Base-by-base conservation (phyloP, 2,113 vertebrate genomes). In the Chloebia gouldiae region DNA sequence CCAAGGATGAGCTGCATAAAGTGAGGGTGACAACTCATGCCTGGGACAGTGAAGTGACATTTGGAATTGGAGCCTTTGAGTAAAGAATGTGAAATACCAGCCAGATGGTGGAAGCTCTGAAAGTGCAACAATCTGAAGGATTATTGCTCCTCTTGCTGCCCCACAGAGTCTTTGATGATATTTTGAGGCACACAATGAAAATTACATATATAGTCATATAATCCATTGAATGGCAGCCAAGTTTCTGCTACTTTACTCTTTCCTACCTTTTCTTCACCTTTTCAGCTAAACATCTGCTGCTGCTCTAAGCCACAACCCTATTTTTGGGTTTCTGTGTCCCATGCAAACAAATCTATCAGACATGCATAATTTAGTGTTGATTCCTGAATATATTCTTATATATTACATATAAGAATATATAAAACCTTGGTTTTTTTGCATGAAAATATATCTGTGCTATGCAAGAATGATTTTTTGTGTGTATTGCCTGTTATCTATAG, bases 251-350 rank as follows among this genome's bases (percentile, higher is more conserved):
- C 25, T 66, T 78, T 60, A 30, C 11, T 33, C 47, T 83, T 80
- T 30, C 10, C 10, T 19, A 44, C 6, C 2, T 56, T 23, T 61
- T 83, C 66, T 35, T 60, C 19, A 45, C 17, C 7, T 45, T 77
- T 83, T 73, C 30, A 77, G 8, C 15, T 40, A 45, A 93, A 70
- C 17, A 40, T 31, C 13, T 91, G 42, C 15, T 39, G 20, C 7
- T 28, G 19, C 24, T 84, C 25, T 37, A 90, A 47, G 5, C 3
- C 2, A 3, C 13, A 71, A 16, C 1, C 5, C 4, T 0, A 0
- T 66, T 93, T 81, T 56, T 16, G 10, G 25, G 7, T 53, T 89
- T 63, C 33, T 61, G 7, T 66, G 28, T 66, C 11, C 4, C 10
- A 35, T 30, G 14, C 2, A n/a, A 87, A 84, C 7, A 70, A 70